phyloP scores from a whole-genome alignment of 2,113 vertebrate species.

The Terrapene triunguis region DNA sequence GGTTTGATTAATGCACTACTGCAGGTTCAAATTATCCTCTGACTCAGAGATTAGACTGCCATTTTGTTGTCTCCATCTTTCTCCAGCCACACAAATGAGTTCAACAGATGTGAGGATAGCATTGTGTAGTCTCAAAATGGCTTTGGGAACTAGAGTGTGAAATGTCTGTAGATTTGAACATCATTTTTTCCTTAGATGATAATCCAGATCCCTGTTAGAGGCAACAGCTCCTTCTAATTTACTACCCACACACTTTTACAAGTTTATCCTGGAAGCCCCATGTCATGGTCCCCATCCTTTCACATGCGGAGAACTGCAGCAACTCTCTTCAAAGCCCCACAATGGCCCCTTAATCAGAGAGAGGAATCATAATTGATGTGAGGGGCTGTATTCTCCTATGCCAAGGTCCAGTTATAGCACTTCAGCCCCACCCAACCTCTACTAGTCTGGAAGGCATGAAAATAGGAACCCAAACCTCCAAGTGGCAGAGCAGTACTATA shows the following conservation, averaged over 20 bases:
- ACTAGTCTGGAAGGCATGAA: not conserved
- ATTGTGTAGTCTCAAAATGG: too few relatives aligned
- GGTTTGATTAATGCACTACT: conserved; percentile 1
- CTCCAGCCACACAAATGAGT: too few relatives aligned
- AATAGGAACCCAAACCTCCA: too few relatives aligned
- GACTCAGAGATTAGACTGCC: too few relatives aligned
- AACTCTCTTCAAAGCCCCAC: not conserved
- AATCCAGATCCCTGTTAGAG: not conserved
- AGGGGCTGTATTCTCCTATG: not conserved
- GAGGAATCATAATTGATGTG: too few relatives aligned
- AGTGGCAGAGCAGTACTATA: too few relatives aligned
- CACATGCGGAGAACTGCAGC: not conserved
- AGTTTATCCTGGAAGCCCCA: not conserved
- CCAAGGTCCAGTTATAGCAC: not conserved
- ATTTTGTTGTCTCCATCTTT: too few relatives aligned
- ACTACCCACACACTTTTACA: not conserved
- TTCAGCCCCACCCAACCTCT: not conserved
- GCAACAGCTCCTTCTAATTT: not conserved
- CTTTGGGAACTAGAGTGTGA: too few relatives aligned
- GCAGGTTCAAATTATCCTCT: not conserved
- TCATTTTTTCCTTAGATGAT: too few relatives aligned
- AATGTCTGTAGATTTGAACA: too few relatives aligned
- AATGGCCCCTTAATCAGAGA: not conserved
- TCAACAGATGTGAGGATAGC: too few relatives aligned
- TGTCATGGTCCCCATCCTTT: not conserved